Base-by-base conservation (phyloP, 92 coral and sea anemone genomes). In the Muricea muricata region DNA sequence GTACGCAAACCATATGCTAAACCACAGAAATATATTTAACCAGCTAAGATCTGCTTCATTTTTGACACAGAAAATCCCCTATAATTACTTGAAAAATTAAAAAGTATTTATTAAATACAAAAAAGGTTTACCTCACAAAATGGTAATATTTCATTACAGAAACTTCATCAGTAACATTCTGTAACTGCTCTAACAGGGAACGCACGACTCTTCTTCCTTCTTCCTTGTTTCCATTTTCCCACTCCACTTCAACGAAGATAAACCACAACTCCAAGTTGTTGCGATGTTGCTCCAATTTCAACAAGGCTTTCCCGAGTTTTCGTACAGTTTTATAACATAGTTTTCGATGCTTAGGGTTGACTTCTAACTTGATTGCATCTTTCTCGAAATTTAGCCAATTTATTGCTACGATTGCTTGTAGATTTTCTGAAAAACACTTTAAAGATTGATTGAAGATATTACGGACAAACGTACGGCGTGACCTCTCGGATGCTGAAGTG, bases 251-350 rank as follows among this genome's bases (percentile, higher is more conserved):
- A 13, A 95, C 94, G 90, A 84, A 97, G 20, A 86, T 89, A 67
- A 91, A 90, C 99, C 99, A 97, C 73, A 97, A 45, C 41, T 56
- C 80, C 37, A 97, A 87, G 78, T 89, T 92, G 73, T 97, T 97
- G 69, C 99, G 91, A 57, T 33, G 55, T 26, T 78, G 88, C 65
- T 93, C 94, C 74, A 75, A 87, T 74, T 91, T 93, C 3, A 97
- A 85, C 40, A 97, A 81, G 35, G 90, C 80, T 66, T 92, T 97
- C n/a, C 98, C 97, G 48, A 97, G 85, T 85, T 92, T 93, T 39
- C 92, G 73, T 9, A 92, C 94, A 78, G 94, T 97, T 75, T 92
- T 96, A 73, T 71, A 85, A 39, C 70, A 81, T 80, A 81, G 87
- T 75, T 87, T 90, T 35, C 86, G 92, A 11, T 39, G 79, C 34